phyloP scores from a whole-genome alignment of 2,797 vertebrate species.

The Percopsis omiscomaycus region DNA sequence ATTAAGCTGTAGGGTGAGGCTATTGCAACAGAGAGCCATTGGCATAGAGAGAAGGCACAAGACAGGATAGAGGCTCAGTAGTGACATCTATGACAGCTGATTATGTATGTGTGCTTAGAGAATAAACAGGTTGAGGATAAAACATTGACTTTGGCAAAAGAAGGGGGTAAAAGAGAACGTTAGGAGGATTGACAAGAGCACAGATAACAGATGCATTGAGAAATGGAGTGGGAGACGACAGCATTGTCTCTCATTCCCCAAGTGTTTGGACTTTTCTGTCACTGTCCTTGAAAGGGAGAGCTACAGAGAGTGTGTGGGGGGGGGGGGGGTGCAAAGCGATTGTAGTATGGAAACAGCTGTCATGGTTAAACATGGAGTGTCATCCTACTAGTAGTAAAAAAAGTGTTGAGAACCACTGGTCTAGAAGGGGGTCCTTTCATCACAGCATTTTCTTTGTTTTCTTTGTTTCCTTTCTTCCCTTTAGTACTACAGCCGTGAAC shows the following conservation, averaged over 20 bases:
- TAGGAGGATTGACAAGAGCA: constrained; percentile 35
- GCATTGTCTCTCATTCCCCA: constrained; percentile 29
- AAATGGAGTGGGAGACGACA: constrained; percentile 27
- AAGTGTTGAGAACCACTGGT: too few relatives aligned
- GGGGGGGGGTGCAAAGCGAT: constrained; percentile 9
- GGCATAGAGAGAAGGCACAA: too few relatives aligned
- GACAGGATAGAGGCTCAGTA: too few relatives aligned
- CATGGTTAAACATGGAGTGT: too few relatives aligned
- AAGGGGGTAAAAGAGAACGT: constrained; percentile 7
- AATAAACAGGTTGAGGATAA: background rate
- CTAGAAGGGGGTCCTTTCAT: background rate
- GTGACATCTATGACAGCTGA: too few relatives aligned
- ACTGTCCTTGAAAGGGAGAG: constrained; percentile 43
- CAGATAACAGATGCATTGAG: constrained; percentile 39
- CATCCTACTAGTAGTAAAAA: too few relatives aligned
- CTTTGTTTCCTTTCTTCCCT: too few relatives aligned
- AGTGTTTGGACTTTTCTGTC: constrained; percentile 24
- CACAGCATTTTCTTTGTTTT: too few relatives aligned
- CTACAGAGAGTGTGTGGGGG: background rate
- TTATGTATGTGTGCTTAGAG: background rate
- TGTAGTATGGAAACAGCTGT: background rate
- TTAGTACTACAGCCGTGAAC: too few relatives aligned
- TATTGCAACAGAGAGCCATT: too few relatives aligned
- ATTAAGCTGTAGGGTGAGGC: too few relatives aligned
- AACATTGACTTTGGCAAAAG: constrained; percentile 22